These are phyloP conservation scores for Limnephilus rhombicus DNA, from an alignment of 2,888 invertebrate genomes.

Conservation along the genomic window DNA sequence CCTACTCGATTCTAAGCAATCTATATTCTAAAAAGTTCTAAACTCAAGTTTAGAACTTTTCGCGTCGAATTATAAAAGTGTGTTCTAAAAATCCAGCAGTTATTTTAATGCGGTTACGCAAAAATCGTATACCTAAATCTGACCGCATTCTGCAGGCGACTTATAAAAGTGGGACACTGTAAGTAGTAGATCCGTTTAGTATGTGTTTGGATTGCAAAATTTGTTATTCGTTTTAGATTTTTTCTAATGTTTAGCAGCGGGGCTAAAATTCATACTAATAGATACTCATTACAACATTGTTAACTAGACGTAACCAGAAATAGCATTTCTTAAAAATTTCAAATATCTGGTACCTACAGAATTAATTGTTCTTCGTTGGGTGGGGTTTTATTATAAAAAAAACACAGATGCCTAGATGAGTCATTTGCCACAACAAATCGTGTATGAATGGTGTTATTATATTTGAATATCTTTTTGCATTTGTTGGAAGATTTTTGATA, in stretches of 20 bases:
- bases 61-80: not conserved
- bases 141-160: slow-evolving; percentile 19
- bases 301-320: not conserved
- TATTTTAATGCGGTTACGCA: slow-evolving; percentile 15
- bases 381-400: not conserved
- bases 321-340: not conserved
- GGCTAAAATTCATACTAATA: not conserved
- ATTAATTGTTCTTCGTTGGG: not conserved
- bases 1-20: not conserved
- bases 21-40: not conserved
- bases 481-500: too few species aligned
- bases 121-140: not conserved
- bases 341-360: not conserved
- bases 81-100: slow-evolving; percentile 5
- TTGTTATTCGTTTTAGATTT: not conserved
- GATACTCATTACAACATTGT: not conserved
- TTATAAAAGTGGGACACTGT: not conserved
- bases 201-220: not conserved
- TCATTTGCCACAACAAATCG: not conserved
- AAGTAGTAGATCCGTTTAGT: not conserved
- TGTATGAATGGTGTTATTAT: not conserved
- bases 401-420: not conserved
- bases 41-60: too few species aligned
- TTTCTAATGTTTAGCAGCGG: not conserved
- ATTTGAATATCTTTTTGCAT: too few species aligned